Conservation (phyloP, 2,113 vertebrate genomes). For the Gallinago paraguaiae region DNA sequence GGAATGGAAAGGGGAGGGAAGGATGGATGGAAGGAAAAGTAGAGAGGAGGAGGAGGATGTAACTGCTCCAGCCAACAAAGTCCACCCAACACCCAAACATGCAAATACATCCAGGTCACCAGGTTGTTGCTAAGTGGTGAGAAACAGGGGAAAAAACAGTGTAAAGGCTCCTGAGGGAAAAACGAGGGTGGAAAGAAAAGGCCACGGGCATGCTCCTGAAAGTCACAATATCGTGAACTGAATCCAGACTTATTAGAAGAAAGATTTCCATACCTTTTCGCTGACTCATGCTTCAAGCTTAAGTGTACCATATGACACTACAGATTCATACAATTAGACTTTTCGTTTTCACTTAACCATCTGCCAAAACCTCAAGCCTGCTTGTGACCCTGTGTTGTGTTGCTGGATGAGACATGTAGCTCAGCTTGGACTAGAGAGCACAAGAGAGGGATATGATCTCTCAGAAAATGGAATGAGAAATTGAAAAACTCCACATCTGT, state of each 20-base stretch:
- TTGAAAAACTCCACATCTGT: not conserved
- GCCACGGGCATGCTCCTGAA: not conserved
- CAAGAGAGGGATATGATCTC: not conserved
- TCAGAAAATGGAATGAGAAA: not conserved
- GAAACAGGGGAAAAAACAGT: fast-evolving
- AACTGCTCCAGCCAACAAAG: not conserved
- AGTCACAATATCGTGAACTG: not conserved
- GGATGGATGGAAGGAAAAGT: not conserved
- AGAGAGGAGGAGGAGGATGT: not conserved
- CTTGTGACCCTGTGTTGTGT: not conserved
- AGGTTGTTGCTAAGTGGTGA: not conserved
- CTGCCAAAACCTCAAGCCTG: not conserved
- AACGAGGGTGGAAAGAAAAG: not conserved
- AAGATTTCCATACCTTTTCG: not conserved
- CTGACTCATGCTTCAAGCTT: not conserved
- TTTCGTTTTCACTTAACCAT: not conserved
- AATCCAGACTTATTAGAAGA: not conserved
- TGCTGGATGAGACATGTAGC: not conserved
- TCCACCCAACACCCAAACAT: not conserved
- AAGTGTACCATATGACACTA: not conserved
- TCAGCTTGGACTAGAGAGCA: not conserved
- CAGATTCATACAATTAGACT: not conserved
- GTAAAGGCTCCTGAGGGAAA: not conserved
- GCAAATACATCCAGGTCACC: not conserved
- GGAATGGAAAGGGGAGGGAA: not conserved